Percentiles rank a stretch among this genome's conserved stretches.
Conservation (phyloP, 2,113 vertebrate species). For the Apus apus region DNA sequence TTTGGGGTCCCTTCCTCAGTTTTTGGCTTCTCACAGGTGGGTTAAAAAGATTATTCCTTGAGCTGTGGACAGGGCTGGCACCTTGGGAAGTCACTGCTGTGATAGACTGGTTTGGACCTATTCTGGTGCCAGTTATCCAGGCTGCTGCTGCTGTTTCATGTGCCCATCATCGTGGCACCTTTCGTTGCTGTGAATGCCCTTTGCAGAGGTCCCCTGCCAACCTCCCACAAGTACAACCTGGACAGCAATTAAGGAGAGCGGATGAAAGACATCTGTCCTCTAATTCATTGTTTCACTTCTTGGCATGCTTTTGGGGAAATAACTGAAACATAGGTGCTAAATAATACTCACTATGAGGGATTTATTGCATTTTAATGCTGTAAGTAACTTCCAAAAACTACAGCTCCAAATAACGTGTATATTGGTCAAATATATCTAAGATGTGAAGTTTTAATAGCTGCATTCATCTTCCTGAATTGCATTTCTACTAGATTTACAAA, state of each 20-base stretch:
- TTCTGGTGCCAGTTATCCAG: background rate
- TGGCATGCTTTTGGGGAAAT: background rate
- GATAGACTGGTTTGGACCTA: background rate
- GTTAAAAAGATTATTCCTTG: background rate
- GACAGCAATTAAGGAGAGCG: background rate
- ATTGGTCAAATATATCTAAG: background rate
- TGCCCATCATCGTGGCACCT: background rate
- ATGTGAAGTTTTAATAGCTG: background rate
- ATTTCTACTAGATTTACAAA: background rate
- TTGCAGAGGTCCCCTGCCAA: background rate
- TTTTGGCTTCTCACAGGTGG: background rate
- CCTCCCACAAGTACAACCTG: background rate
- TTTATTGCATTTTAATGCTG: background rate
- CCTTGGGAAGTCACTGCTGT: background rate
- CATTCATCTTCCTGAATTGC: background rate
- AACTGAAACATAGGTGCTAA: background rate
- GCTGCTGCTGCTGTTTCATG: background rate
- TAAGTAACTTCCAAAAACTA: background rate
- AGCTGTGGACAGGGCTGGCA: background rate
- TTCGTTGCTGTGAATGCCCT: background rate
- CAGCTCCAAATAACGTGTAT: background rate
- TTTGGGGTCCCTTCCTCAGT: background rate
- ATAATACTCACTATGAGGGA: background rate
- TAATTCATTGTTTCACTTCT: background rate
- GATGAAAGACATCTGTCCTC: background rate